Percentiles rank a stretch among this genome's conserved stretches.
Evolutionary conservation across 2,888 invertebrate species (phyloP).

Genomic region (Tinea semifulvella): DNA sequence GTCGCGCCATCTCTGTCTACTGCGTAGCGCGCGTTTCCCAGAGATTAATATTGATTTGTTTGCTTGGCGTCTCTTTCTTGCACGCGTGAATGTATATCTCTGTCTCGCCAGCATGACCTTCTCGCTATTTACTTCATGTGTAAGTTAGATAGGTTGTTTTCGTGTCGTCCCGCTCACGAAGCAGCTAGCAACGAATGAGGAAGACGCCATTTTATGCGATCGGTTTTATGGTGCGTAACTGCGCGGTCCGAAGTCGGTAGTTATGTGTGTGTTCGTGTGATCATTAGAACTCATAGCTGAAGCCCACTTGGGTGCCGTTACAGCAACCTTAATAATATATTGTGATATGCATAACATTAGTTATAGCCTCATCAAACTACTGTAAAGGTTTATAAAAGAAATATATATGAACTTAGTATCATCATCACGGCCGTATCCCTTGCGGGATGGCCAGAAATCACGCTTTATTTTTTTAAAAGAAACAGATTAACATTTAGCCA

Average conservation of each 20-base stretch:
- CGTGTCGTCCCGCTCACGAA: conserved; percentile 57
- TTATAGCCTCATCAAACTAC: not conserved
- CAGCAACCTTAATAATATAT: conserved; percentile 7
- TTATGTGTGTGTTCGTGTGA: conserved; percentile 9
- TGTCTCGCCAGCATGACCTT: conserved; percentile 53
- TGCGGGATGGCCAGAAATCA: no score
- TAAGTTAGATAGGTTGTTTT: conserved; percentile 56
- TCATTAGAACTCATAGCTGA: conserved; percentile 11
- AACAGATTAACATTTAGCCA: no score
- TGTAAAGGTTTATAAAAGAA: not conserved
- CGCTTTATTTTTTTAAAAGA: no score
- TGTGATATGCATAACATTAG: not conserved
- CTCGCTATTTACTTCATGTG: conserved; percentile 53
- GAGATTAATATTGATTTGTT: conserved; percentile 66
- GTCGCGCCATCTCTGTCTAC: conserved; percentile 56
- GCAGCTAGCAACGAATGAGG: conserved; percentile 35
- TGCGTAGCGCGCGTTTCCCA: conserved; percentile 33
- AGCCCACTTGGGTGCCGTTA: conserved; percentile 15
- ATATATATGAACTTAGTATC: no score
- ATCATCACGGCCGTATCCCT: no score
- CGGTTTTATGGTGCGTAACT: conserved; percentile 26
- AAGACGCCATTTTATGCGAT: conserved; percentile 32
- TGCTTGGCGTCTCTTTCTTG: conserved; percentile 62
- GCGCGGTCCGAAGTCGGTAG: conserved; percentile 18
- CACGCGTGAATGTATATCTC: conserved; percentile 39